Evolutionary conservation across 2,797 vertebrate genomes (phyloP).

Genomic region (Epinephelus coioides): DNA sequence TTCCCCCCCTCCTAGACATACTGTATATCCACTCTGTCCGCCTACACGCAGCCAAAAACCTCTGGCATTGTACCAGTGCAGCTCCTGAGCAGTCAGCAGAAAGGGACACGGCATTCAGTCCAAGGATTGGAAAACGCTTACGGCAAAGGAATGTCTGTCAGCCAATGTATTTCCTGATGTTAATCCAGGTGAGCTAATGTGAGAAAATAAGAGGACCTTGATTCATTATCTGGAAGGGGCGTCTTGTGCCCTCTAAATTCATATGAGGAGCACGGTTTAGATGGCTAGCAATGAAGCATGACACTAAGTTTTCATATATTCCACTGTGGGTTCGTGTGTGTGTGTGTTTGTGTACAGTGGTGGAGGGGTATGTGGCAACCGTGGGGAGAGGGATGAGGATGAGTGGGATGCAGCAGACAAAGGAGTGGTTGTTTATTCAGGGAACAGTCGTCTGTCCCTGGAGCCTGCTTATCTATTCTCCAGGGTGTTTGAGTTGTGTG

Average conservation of each 20-base stretch:
- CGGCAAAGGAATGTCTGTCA: conserved; percentile 58
- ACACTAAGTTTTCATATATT: conserved; percentile 56
- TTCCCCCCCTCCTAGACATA: conserved; percentile 37
- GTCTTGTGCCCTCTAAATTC: conserved; percentile 9
- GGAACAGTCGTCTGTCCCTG: conserved; percentile 59
- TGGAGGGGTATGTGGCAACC: conserved; percentile 26
- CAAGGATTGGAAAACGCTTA: conserved; percentile 52
- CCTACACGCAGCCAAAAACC: conserved; percentile 68
- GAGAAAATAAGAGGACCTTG: conserved; percentile 36
- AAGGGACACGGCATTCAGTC: conserved; percentile 54
- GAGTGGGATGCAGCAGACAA: conserved; percentile 64
- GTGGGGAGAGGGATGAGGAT: conserved; percentile 43
- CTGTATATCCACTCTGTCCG: conserved; percentile 56
- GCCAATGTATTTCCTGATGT: conserved; percentile 53
- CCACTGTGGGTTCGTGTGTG: conserved; percentile 15
- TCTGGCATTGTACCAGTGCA: conserved; percentile 61
- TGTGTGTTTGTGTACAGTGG: conserved; percentile 20
- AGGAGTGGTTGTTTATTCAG: conserved; percentile 68
- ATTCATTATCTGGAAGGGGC: conserved; percentile 19
- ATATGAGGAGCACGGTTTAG: conserved; percentile 14
- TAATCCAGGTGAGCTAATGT: conserved; percentile 68
- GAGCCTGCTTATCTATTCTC: conserved; percentile 73
- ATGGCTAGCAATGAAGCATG: conserved; percentile 36
- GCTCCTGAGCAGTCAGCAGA: conserved; percentile 68
- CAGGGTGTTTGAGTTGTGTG: conserved; percentile 41